A percentile compares a stretch with the other conserved stretches of the same genome.
These are phyloP conservation scores for Pedionomus torquatus DNA, from an alignment of 2,113 vertebrate genomes.

Conservation along the genomic window DNA sequence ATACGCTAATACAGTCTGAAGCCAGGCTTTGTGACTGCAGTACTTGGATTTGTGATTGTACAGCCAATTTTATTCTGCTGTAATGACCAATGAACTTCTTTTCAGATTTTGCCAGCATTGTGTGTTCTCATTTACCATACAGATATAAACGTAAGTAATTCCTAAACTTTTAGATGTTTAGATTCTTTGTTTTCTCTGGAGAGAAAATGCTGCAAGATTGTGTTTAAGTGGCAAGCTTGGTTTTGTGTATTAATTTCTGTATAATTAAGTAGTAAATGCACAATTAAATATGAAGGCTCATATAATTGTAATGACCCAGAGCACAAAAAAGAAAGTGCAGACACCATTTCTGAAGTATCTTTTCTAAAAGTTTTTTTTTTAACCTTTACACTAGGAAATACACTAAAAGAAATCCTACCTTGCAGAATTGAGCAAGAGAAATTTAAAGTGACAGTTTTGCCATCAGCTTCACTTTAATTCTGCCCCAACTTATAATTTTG, in stretches of 20 bases:
- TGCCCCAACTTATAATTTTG: neutral
- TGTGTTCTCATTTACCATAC: constrained; percentile 99
- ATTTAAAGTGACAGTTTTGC: neutral
- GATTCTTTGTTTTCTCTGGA: neutral
- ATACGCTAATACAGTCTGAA: neutral
- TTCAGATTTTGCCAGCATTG: constrained; percentile 96
- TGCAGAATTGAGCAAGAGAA: neutral
- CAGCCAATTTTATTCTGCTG: neutral
- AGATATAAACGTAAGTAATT: constrained; percentile 96
- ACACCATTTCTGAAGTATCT: neutral
- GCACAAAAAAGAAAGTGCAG: neutral
- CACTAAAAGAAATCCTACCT: neutral
- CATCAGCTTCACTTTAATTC: neutral
- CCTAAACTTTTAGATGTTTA: neutral
- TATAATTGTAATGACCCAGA: neutral
- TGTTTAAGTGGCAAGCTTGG: neutral
- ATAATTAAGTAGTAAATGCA: neutral
- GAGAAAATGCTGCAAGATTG: neutral
- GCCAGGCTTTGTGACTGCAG: neutral
- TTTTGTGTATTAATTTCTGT: neutral
- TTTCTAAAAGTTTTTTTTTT: neutral
- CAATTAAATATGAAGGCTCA: neutral
- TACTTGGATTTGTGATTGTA: neutral
- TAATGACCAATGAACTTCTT: constrained; percentile 68
- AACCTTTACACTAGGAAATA: neutral